These are phyloP conservation scores for Tinea pellionella DNA, from an alignment of 2,888 invertebrate genomes.

Conservation along the genomic window DNA sequence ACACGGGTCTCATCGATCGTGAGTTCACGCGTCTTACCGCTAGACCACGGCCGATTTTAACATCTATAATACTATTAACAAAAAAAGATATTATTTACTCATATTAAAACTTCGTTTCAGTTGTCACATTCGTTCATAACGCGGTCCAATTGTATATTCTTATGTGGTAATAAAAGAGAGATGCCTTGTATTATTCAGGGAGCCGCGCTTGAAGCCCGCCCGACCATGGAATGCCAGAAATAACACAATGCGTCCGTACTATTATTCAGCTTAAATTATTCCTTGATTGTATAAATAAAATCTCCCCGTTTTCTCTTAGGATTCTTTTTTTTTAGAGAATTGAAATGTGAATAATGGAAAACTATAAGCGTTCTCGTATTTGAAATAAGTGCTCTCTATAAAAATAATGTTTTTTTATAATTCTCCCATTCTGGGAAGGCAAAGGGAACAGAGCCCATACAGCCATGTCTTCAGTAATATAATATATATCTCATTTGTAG, in stretches of 20 bases:
- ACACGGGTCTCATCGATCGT: too few relatives aligned
- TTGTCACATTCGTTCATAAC: constrained; percentile 12
- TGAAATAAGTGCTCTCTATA: too few relatives aligned
- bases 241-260: constrained; percentile 13
- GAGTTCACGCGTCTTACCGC: too few relatives aligned
- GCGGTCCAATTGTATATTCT: constrained; percentile 13
- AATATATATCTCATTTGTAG: too few relatives aligned
- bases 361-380: neutral
- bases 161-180: constrained; percentile 13
- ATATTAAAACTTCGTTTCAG: constrained; percentile 9
- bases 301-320: neutral
- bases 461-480: too few relatives aligned
- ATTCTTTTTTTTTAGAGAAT: neutral
- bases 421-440: too few relatives aligned
- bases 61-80: too few relatives aligned
- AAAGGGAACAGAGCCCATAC: too few relatives aligned
- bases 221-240: neutral
- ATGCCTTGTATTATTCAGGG: constrained; percentile 13
- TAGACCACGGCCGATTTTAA: too few relatives aligned
- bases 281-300: constrained; percentile 6
- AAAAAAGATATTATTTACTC: too few relatives aligned
- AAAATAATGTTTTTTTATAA: too few relatives aligned
- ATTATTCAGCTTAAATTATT: constrained; percentile 12
- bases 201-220: neutral
- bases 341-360: neutral